These are phyloP conservation scores for Microchrysa polita DNA, from an alignment of 2,888 invertebrate species.

Conservation along the genomic window DNA sequence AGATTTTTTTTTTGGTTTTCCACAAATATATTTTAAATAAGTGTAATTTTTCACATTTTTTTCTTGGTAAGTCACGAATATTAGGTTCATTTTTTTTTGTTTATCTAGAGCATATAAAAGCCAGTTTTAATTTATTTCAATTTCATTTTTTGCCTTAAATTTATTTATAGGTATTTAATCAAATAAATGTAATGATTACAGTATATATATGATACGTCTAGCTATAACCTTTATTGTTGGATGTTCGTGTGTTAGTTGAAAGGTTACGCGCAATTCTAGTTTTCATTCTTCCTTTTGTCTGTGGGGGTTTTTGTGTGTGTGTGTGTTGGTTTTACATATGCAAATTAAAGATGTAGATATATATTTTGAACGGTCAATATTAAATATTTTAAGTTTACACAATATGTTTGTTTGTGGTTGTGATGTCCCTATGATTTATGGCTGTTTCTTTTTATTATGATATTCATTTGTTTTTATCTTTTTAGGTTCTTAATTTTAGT, in stretches of 20 bases:
- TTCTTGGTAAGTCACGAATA: conserved; percentile 25
- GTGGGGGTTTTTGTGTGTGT: neutral
- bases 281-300: neutral
- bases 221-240: conserved; percentile 1
- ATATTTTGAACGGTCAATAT: conserved; percentile 49
- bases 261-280: neutral
- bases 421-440: conserved; percentile 13
- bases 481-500: conserved; percentile 42
- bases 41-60: no score
- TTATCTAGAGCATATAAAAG: conserved; percentile 44
- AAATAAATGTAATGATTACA: conserved; percentile 1
- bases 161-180: conserved; percentile 26
- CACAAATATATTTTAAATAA: conserved; percentile 12
- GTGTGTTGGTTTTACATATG: neutral
- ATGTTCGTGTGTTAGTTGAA: conserved; percentile 7
- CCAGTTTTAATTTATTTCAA: conserved; percentile 23
- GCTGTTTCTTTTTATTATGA: conserved; percentile 43
- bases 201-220: neutral
- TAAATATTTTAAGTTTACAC: conserved; percentile 46
- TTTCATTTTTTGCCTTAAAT: conserved; percentile 39
- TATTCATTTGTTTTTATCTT: conserved; percentile 38
- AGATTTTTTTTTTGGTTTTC: conserved; percentile 12
- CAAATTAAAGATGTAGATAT: conserved; percentile 44
- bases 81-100: neutral
- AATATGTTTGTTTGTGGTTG: neutral